Conservation (phyloP, 53 echinoderm and acorn worm species). For the Mesocentrotus franciscanus region DNA sequence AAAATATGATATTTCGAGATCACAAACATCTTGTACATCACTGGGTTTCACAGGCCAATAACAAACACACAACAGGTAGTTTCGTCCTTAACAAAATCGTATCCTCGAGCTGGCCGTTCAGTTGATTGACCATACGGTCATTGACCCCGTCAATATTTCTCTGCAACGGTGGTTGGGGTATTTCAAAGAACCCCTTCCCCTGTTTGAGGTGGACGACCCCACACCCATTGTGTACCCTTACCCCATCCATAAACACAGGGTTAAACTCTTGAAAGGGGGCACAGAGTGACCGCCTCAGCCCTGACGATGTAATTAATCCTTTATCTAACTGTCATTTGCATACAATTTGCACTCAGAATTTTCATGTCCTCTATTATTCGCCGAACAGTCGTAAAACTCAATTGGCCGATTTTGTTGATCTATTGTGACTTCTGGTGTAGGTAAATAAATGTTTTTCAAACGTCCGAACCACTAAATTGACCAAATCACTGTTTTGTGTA, state of each 20-base stretch:
- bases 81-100: neutral
- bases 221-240: slow-evolving; percentile 30
- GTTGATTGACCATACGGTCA: slow-evolving; percentile 45
- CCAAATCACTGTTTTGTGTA: neutral
- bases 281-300: neutral
- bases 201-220: slow-evolving; percentile 29
- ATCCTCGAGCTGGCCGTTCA: neutral
- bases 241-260: slow-evolving; percentile 11
- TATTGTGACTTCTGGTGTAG: slow-evolving; percentile 15
- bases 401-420: slow-evolving; percentile 15
- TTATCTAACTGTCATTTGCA: slow-evolving; percentile 56
- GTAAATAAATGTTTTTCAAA: slow-evolving; percentile 39
- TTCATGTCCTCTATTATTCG: neutral
- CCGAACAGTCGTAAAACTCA: slow-evolving; percentile 14
- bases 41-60: neutral
- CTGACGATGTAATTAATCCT: slow-evolving; percentile 60
- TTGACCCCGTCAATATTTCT: slow-evolving; percentile 45
- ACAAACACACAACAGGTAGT: neutral
- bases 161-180: slow-evolving; percentile 12
- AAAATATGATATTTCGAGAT: no score
- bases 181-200: neutral
- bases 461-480: neutral
- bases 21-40: neutral
- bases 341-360: neutral
- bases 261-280: slow-evolving; percentile 13